Evolutionary conservation across 2,888 invertebrate species (phyloP), one percentile per base, ranked within the genome.

Genomic region (Pheosia gnoma): DNA sequence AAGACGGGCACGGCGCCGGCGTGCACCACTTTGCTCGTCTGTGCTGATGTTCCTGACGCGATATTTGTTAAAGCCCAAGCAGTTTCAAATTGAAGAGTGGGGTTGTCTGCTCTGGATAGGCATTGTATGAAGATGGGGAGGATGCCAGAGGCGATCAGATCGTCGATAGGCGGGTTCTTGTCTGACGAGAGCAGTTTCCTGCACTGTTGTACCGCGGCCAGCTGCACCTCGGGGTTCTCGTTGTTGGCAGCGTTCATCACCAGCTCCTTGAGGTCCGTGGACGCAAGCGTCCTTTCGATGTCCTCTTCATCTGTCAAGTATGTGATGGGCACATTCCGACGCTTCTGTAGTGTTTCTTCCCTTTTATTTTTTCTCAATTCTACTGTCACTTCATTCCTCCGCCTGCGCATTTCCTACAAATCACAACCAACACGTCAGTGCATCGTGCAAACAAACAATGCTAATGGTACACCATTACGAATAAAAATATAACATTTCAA

Each of bases 31-130:
- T 97, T 92, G 95, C 94, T 96, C 59, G 99, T 99, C 93, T 99
- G 99, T 77, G 96, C 95, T 7, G 98, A 98, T 60, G 98, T 98
- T 63, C 99, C 98, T 0, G 97, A 97, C 9, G 98, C 99, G 80
- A 99, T 99, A 86, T 99, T 99, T 79, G 99, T 99, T 77, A 99
- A 92, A 57, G 99, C 99, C 99, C 99, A 99, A 6, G 99, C 98
- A 47, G 99, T 98, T 93, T 99, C 99, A 86, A 99, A 99, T 88
- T 99, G 99, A 77, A 99, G 94, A 72, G 97, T 95, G 58, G 98
- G 97, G 85, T 97, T 97, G 85, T 98, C 97, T 79, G 97, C 95
- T 79, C 96, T 95, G 74, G 97, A 96, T 72, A 99, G 95, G 93
- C 99, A 99, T 73, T 95, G 94, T 61, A 99, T 98, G 79, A 99